phyloP scores from a whole-genome alignment of 2,888 invertebrate species.

The Allacma fusca region DNA sequence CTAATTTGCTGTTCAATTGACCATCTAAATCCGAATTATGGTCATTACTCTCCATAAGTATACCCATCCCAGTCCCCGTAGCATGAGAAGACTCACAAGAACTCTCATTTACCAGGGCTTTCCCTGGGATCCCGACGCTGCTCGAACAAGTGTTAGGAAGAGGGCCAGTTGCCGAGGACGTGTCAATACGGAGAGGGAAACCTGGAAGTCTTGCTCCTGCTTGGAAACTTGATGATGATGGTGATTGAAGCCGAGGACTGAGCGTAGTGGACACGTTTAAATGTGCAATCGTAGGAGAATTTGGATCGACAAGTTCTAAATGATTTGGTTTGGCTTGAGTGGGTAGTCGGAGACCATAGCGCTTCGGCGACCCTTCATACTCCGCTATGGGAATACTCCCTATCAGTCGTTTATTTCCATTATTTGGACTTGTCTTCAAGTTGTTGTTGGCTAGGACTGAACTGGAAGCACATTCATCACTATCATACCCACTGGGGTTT shows the following conservation, averaged over 20 bases:
- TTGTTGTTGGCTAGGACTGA: constrained; percentile 42
- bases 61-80: neutral
- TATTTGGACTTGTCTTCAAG: constrained; percentile 48
- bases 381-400: constrained; percentile 90
- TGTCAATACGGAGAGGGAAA: constrained; percentile 74
- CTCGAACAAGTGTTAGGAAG: constrained; percentile 40
- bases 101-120: too few relatives aligned
- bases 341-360: constrained; percentile 66
- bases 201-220: constrained; percentile 74
- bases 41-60: constrained; percentile 31
- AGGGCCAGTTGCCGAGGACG: constrained; percentile 26
- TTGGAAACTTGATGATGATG: constrained; percentile 22
- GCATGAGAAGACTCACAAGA: too few relatives aligned
- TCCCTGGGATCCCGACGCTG: neutral
- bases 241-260: constrained; percentile 9
- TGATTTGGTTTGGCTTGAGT: constrained; percentile 57
- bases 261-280: constrained; percentile 14
- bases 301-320: constrained; percentile 59
- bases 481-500: constrained; percentile 59
- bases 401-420: constrained; percentile 69
- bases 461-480: constrained; percentile 59
- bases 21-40: constrained; percentile 37
- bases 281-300: constrained; percentile 40
- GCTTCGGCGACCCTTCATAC: constrained; percentile 88
- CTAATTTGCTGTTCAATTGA: constrained; percentile 34